phyloP scores from a whole-genome alignment of 2,113 vertebrate genomes.

The Ictalurus furcatus region DNA sequence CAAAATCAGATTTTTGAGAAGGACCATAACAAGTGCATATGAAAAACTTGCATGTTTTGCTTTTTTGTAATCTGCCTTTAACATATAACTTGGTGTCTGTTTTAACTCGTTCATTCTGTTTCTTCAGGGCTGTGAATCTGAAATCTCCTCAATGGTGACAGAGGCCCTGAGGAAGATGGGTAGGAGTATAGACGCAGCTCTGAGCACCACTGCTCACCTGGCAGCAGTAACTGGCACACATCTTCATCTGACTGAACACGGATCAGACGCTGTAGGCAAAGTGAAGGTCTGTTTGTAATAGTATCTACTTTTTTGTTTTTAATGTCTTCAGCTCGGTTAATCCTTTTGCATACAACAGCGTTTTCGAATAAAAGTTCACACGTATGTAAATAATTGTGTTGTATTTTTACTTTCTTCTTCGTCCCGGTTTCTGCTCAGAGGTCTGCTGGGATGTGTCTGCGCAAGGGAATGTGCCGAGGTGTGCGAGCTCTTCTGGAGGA shows the following conservation, averaged over 20 bases:
- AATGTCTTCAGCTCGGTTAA: not conserved
- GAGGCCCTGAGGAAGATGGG: conserved; percentile 81
- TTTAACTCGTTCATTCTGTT: not conserved
- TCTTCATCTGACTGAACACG: conserved; percentile 67
- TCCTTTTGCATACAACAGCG: not conserved
- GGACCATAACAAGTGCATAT: not conserved
- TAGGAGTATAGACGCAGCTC: conserved; percentile 68
- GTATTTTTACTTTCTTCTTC: not conserved
- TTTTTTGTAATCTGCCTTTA: not conserved
- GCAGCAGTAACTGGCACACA: conserved; percentile 72
- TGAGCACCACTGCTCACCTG: conserved; percentile 72
- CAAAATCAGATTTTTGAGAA: not conserved
- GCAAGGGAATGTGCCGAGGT: conserved; percentile 76
- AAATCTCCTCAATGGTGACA: conserved; percentile 88
- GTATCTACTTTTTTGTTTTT: not conserved
- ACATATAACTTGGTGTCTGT: not conserved
- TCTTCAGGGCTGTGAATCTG: conserved; percentile 87
- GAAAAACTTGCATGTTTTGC: not conserved
- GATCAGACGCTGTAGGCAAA: conserved; percentile 57
- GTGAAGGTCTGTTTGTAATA: conserved; percentile 46
- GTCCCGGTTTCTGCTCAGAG: conserved; percentile 59
- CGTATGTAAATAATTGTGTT: not conserved
- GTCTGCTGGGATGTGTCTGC: conserved; percentile 64
- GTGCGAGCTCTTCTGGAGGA: conserved; percentile 73
- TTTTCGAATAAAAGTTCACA: not conserved